phyloP scores from a whole-genome alignment of 2,888 invertebrate genomes.

The Polymixis flavicincta region DNA sequence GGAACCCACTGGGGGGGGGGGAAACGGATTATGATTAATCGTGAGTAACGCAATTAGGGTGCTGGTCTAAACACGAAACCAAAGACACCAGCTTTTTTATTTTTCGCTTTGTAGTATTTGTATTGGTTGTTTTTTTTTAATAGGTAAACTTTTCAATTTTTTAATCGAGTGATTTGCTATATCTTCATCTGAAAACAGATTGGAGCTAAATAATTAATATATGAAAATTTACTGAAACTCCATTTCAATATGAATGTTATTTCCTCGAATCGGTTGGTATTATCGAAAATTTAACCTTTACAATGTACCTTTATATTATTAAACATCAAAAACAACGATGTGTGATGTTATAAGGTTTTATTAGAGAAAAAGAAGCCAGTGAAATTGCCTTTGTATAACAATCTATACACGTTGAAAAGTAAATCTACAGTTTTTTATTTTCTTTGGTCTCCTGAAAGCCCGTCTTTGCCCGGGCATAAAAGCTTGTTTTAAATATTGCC shows the following conservation, averaged over 20 bases:
- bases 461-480: conserved; percentile 82
- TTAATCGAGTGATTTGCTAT: neutral
- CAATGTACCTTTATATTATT: neutral
- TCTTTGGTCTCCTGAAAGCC: conserved; percentile 80
- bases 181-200: neutral
- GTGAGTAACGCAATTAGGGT: too few relatives aligned
- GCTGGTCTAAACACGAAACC: too few relatives aligned
- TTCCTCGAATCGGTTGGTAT: neutral
- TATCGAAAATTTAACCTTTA: neutral
- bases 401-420: conserved; percentile 77
- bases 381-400: conserved; percentile 71
- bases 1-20: too few relatives aligned
- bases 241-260: too few relatives aligned
- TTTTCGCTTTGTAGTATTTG: too few relatives aligned
- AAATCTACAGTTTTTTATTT: conserved; percentile 83
- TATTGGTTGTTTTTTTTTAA: too few relatives aligned
- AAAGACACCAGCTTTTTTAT: too few relatives aligned
- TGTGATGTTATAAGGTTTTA: conserved; percentile 57
- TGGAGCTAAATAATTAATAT: neutral
- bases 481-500: conserved; percentile 87
- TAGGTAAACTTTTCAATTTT: neutral
- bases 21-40: too few relatives aligned
- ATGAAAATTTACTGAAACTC: neutral
- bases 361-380: conserved; percentile 65
- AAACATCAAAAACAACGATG: conserved; percentile 42